phyloP scores from a whole-genome alignment of 2,888 invertebrate species.

The Plemyria rubiginata region DNA sequence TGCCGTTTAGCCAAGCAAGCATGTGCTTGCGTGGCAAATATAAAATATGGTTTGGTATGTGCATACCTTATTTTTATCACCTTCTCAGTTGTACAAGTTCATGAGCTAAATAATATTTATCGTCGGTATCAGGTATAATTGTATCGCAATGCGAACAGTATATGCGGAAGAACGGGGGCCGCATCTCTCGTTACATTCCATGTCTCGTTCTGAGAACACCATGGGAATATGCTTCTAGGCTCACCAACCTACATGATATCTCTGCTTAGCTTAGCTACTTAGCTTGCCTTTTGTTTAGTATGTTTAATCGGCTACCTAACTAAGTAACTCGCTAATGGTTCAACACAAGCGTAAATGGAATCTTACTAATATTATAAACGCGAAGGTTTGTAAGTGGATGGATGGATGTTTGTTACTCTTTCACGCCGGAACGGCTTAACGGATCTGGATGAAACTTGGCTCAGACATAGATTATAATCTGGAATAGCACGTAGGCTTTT shows the following conservation, averaged over 20 bases:
- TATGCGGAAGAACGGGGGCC: constrained; percentile 76
- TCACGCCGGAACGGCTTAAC: no score
- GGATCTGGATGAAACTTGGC: no score
- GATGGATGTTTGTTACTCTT: no score
- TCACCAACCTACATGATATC: constrained; percentile 25
- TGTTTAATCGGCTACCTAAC: neutral
- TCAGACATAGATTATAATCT: no score
- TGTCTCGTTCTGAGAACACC: constrained; percentile 79
- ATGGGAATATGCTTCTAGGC: constrained; percentile 64
- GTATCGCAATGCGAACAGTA: constrained; percentile 79
- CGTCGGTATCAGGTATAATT: constrained; percentile 79
- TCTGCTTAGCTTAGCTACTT: neutral
- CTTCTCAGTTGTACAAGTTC: neutral
- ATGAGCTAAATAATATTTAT: constrained; percentile 76
- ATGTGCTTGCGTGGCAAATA: no score
- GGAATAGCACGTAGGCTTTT: no score
- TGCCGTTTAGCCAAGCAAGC: no score
- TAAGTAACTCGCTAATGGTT: neutral
- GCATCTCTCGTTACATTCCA: constrained; percentile 80
- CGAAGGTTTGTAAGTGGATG: no score
- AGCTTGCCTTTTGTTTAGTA: neutral
- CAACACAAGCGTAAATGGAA: no score
- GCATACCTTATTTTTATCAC: no score
- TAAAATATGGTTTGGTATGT: no score
- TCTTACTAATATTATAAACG: no score